Base-by-base conservation (phyloP, 2,113 vertebrate species). In the Terrapene triunguis region DNA sequence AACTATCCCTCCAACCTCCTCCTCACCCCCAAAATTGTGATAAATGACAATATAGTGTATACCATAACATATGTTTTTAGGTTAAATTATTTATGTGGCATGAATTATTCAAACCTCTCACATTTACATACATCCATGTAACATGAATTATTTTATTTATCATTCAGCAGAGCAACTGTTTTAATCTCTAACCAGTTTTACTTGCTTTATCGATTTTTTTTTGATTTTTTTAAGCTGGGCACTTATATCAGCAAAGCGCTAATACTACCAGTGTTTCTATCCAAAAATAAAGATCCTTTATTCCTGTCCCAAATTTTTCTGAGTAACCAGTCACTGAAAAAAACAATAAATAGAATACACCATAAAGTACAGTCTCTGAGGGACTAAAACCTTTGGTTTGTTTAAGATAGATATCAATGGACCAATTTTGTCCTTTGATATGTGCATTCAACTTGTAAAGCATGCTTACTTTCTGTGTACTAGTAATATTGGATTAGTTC, bases 371-470 rank as follows among this genome's bases (percentile, higher is more conserved):
- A 47, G 81, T 88, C 93, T 95, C 55, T 87, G 93, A 95, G 48
- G 11, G 25, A 47, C 57, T 97, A 44, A 96, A 94, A 50, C 32
- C 69, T 95, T 12, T 3, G 1, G 19, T 95, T 96, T 97, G 90
- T 96, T 97, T 96, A 93, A 84, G 44, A 82, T 95, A 95, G 53
- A 24, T 92, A 95, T 91, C 91, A 95, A 95, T 88, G 87, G 82
- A 95, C 80, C 90, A 90, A 82, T 29, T 25, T 42, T 76, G 10
- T 50, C 44, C 95, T 98, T 97, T 97, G 97, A 97, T 97, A 89
- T 91, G 81, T 82, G 89, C 92, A 69, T 53, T 90, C 59, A 83
- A 59, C 62, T 94, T 92, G 79, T 92, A 91, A 93, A 80, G 84
- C 80, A 85, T 94, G 82, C 88, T 96, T 92, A 72, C 85, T 96